Conservation (phyloP, 2,888 invertebrate species). For the Lepidocyrtoides sp. region DNA sequence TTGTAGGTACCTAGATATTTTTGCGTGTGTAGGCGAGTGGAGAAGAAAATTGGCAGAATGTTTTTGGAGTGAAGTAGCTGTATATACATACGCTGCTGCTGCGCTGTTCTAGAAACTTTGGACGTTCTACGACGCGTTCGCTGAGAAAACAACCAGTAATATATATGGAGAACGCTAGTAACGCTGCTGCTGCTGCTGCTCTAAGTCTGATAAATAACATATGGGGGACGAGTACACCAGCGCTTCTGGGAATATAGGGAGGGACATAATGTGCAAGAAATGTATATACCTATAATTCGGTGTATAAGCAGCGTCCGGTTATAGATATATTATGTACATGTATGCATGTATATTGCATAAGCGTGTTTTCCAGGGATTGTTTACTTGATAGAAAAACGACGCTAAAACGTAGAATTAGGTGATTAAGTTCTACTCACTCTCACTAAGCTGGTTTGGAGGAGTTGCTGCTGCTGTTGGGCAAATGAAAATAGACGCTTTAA, state of each 20-base stretch:
- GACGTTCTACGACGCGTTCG: slow-evolving; percentile 24
- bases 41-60: slow-evolving; percentile 68
- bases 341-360: slow-evolving; percentile 15
- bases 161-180: slow-evolving; percentile 25
- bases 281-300: background rate
- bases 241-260: background rate
- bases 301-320: background rate
- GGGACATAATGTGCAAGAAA: background rate
- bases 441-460: background rate
- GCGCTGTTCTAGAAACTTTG: slow-evolving; percentile 33
- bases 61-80: background rate
- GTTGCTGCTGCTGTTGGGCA: background rate
- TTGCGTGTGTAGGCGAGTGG: slow-evolving; percentile 72
- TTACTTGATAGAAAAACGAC: slow-evolving; percentile 39
- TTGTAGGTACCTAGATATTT: too few species aligned
- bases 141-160: slow-evolving; percentile 38
- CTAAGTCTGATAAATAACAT: background rate
- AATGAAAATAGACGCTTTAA: slow-evolving; percentile 18
- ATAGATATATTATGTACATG: background rate
- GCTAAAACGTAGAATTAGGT: slow-evolving; percentile 73
- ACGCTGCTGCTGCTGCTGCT: slow-evolving; percentile 21
- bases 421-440: background rate
- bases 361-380: slow-evolving; percentile 52
- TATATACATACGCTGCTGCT: slow-evolving; percentile 51
- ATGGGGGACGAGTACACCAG: slow-evolving; percentile 20